Conservation (phyloP, 2,888 invertebrate genomes). For the Lepidonotus clava region DNA sequence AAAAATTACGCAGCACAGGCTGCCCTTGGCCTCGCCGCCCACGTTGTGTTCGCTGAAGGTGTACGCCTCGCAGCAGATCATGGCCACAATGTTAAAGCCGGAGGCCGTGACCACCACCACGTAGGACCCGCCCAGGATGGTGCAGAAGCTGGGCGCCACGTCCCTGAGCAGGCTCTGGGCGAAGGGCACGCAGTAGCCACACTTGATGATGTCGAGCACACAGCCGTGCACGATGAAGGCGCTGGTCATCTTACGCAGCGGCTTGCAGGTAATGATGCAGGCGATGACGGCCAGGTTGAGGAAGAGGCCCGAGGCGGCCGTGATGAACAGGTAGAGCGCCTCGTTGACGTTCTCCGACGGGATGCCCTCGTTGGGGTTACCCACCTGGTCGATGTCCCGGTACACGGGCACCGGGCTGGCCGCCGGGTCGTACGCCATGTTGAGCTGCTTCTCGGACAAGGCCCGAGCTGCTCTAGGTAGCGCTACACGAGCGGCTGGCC, state of each 20-base stretch:
- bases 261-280: slow-evolving; percentile 72
- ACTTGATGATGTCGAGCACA: slow-evolving; percentile 77
- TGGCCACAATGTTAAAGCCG: slow-evolving; percentile 80
- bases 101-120: slow-evolving; percentile 79
- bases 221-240: slow-evolving; percentile 80
- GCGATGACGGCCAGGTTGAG: slow-evolving; percentile 76
- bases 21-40: slow-evolving; percentile 74
- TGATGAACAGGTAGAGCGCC: slow-evolving; percentile 78
- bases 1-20: slow-evolving; percentile 78
- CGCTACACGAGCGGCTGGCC: no score
- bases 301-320: slow-evolving; percentile 75
- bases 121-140: slow-evolving; percentile 77
- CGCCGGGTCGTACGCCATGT: slow-evolving; percentile 10
- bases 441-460: no score
- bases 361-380: slow-evolving; percentile 11
- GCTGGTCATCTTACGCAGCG: slow-evolving; percentile 77
- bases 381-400: neutral
- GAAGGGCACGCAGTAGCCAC: slow-evolving; percentile 79
- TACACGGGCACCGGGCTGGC: neutral
- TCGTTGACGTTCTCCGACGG: slow-evolving; percentile 69
- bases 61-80: slow-evolving; percentile 80
- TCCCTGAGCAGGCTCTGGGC: slow-evolving; percentile 76
- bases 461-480: no score
- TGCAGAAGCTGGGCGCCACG: slow-evolving; percentile 74
- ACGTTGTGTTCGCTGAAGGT: slow-evolving; percentile 77